phyloP scores from a whole-genome alignment of 2,888 invertebrate genomes.

The Tenthredo notha region DNA sequence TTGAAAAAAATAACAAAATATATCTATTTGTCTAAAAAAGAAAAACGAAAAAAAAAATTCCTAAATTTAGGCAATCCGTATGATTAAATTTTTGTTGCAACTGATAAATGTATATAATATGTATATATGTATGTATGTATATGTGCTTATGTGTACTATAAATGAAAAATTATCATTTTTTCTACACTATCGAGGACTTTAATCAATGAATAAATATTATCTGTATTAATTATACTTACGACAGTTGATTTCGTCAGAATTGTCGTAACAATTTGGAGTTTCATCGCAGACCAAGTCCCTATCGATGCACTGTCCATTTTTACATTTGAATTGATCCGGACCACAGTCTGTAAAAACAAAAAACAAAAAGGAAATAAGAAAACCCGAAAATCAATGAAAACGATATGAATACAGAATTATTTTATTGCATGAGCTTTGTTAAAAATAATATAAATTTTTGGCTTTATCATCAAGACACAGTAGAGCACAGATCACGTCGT shows the following conservation, averaged over 20 bases:
- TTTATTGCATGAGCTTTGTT: too few relatives aligned
- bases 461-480: not conserved
- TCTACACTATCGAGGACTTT: not conserved
- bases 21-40: not conserved
- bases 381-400: not conserved
- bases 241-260: constrained; percentile 84
- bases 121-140: not conserved
- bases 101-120: not conserved
- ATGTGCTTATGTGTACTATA: not conserved
- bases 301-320: constrained; percentile 82
- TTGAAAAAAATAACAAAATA: not conserved
- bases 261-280: constrained; percentile 80
- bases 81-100: not conserved
- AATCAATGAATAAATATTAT: not conserved
- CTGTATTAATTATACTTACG: constrained; percentile 76
- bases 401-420: not conserved
- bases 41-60: not conserved
- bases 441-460: not conserved
- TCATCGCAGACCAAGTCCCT: constrained; percentile 80
- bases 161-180: not conserved
- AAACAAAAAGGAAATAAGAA: constrained; percentile 60
- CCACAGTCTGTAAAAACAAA: constrained; percentile 79
- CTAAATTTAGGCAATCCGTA: not conserved
- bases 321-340: constrained; percentile 82
- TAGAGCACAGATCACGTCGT: too few relatives aligned